phyloP scores from a whole-genome alignment of 64 coral and sea anemone species.

The Pachyseris speciosa region DNA sequence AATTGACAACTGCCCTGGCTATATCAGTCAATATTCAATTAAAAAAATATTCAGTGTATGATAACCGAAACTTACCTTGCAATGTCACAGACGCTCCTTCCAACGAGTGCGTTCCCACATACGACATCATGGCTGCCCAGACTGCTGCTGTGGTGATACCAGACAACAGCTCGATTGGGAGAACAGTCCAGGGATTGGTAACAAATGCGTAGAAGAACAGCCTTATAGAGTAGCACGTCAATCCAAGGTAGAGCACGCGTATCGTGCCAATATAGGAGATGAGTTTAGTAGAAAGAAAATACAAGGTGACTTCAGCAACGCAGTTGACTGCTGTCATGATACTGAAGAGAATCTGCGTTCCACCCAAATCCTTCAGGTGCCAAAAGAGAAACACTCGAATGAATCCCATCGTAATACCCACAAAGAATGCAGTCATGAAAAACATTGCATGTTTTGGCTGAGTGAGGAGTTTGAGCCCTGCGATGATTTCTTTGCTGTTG shows the following conservation, averaged over 20 bases:
- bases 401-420: conserved; percentile 88
- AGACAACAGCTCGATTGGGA: conserved; percentile 80
- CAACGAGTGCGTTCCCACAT: conserved; percentile 84
- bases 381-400: conserved; percentile 95
- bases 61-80: conserved; percentile 77
- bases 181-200: conserved; percentile 81
- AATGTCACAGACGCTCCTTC: conserved; percentile 79
- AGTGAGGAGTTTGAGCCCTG: conserved; percentile 59
- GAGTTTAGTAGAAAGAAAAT: conserved; percentile 87
- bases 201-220: conserved; percentile 87
- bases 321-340: conserved; percentile 92
- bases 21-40: too few relatives aligned
- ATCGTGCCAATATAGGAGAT: conserved; percentile 79
- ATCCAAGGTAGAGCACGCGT: conserved; percentile 89
- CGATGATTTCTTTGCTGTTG: conserved; percentile 33
- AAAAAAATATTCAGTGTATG: too few relatives aligned
- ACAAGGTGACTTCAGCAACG: conserved; percentile 86
- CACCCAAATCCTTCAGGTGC: conserved; percentile 93
- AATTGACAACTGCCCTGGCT: not conserved
- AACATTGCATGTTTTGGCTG: conserved; percentile 81
- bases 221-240: conserved; percentile 80
- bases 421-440: conserved; percentile 78
- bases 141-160: conserved; percentile 90
- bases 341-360: conserved; percentile 89
- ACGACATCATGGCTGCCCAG: conserved; percentile 95